These are phyloP conservation scores for Aegotheles bennettii DNA, from an alignment of 2,113 vertebrate species.

Conservation along the genomic window DNA sequence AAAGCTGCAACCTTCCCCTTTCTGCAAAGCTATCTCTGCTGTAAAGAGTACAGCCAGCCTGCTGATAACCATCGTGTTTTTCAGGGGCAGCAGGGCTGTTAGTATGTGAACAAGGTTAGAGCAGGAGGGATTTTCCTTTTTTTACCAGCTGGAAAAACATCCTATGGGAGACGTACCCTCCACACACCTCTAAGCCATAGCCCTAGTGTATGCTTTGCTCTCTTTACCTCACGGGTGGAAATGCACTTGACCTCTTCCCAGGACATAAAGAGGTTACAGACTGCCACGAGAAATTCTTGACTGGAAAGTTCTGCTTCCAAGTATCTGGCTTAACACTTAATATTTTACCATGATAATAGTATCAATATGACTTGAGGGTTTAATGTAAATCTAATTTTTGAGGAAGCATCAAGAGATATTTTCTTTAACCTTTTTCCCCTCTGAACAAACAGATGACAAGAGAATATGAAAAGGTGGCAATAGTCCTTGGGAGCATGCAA, in stretches of 20 bases:
- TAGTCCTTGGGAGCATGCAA: background rate
- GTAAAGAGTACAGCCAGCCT: background rate
- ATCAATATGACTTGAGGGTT: background rate
- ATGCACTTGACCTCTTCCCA: background rate
- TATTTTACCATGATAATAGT: background rate
- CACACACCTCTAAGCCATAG: background rate
- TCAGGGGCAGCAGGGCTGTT: background rate
- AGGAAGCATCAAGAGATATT: background rate
- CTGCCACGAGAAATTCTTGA: background rate
- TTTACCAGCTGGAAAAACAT: background rate
- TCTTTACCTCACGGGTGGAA: background rate
- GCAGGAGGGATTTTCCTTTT: background rate
- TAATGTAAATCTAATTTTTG: background rate
- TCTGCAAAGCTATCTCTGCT: background rate
- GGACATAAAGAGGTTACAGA: background rate
- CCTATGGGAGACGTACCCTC: background rate
- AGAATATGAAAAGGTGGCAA: background rate
- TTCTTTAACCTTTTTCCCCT: background rate
- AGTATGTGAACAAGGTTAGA: background rate
- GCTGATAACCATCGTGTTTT: background rate
- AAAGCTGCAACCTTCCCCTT: background rate
- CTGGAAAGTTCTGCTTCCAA: background rate
- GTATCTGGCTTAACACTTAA: background rate
- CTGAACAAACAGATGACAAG: background rate
- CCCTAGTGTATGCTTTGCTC: background rate